Base-by-base conservation (phyloP, 2,888 invertebrate genomes). In the Rapana venosa region DNA sequence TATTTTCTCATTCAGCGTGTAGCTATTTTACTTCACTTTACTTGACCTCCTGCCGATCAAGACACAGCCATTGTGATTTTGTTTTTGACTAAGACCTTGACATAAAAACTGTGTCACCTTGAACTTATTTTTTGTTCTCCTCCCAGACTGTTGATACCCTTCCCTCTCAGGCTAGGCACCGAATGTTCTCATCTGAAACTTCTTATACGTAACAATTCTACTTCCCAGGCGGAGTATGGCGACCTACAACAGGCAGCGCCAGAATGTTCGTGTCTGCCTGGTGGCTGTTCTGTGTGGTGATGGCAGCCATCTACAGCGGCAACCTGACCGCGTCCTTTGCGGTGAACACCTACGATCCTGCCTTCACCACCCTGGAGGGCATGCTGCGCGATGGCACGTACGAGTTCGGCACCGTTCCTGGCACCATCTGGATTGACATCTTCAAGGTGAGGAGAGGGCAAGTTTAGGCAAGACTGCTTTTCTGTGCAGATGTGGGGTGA, bases 281-380 rank as follows among this genome's bases (percentile, higher is more conserved):
- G 88, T 88, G 88, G 88, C 26, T 88, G 47, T 88, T 88, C 88
- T 81, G 88, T 26, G 81, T 88, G 32, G 22, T 81, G 2, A 30
- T 88, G 81, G 88, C 88, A 32, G 88, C 88, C 81, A 88, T 81
- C 58, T 88, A 88, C 61, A 79, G 88, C 81, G 88, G 88, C 79
- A 88, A 88, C 88, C 61, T 88, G 58, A 88, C 88, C 1, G 88
- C 88, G 5, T 88, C 81, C n/a, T 81, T 88, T 35, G 79, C 81
- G n/a, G 88, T 88, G 26, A 81, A 6, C 47, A 74, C 30, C 32
- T 70, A 79, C 79, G 88, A 81, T 17, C 79, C 81, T 20, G 61
- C 88, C 58, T 88, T 88, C 74, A 81, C 58, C 88, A 88, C 88
- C 0, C 88, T 88, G 58, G 77, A 88, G 1, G 81, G 26, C 8